phyloP scores from a whole-genome alignment of 2,888 invertebrate species.

The Drosophila differens region DNA sequence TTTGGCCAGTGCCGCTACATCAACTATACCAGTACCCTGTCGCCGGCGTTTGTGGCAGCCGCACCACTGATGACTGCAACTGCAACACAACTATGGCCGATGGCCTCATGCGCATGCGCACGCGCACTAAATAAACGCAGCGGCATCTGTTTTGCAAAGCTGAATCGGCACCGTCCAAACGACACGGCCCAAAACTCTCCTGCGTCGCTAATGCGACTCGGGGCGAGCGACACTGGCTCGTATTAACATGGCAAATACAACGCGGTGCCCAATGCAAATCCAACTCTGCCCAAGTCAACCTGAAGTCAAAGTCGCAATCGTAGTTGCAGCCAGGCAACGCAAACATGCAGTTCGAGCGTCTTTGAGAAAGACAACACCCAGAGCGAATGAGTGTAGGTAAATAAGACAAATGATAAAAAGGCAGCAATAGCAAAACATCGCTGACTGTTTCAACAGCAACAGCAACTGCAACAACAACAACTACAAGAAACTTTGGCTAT shows the following conservation, averaged over 20 bases:
- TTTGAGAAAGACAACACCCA: conserved; percentile 45
- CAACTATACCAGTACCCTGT: conserved; percentile 22
- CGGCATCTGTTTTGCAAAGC: conserved; percentile 68
- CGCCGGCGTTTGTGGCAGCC: conserved; percentile 55
- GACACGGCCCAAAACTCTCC: conserved; percentile 26
- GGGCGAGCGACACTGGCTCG: conserved; percentile 32
- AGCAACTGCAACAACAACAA: conserved; percentile 6
- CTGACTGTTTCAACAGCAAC: conserved; percentile 55
- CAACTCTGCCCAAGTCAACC: conserved; percentile 8
- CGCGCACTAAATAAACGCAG: conserved; percentile 79
- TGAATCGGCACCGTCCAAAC: conserved; percentile 19
- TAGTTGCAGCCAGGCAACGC: conserved; percentile 32
- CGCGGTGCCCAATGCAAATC: conserved; percentile 71
- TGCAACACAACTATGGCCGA: conserved; percentile 15
- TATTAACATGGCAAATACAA: conserved; percentile 67
- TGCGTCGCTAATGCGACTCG: conserved; percentile 62
- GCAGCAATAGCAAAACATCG: conserved; percentile 64
- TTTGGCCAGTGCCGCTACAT: conserved; percentile 68
- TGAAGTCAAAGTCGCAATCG: conserved; percentile 11
- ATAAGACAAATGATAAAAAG: conserved; percentile 77
- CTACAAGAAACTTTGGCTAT: conserved; percentile 8
- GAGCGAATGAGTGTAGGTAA: conserved; percentile 67
- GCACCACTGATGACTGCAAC: conserved; percentile 10
- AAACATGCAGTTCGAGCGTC: conserved; percentile 47
- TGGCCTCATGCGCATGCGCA: conserved; percentile 70